Evolutionary conservation across 92 coral and sea anemone species (phyloP), one percentile per base, ranked within the genome.

Genomic region (Epizoanthus ramosus): DNA sequence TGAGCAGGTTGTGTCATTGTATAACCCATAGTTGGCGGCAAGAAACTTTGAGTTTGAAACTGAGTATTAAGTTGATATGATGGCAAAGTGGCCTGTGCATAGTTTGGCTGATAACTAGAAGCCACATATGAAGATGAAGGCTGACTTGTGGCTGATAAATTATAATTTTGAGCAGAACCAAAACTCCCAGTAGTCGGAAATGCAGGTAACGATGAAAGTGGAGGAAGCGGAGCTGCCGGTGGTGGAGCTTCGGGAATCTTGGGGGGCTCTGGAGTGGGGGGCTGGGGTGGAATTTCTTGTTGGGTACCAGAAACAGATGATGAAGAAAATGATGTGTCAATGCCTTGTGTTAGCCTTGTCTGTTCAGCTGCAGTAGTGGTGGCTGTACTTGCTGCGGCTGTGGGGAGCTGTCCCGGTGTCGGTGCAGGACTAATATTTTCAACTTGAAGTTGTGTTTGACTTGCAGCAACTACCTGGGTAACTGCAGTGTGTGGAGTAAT

Each of bases 341-440:
- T 88, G 18, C 92, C 81, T 83, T 86, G 89, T 12, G 84, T 60
- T 73, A 86, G 79, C 83, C 87, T 89, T 17, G 89, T 84, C 10
- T 90, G 88, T 4, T 93, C 97, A n/a, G 83, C 35, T 25, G 89
- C 16, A 19, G 79, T 63, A 6, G 80, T 25, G 21, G 57, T 56
- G 63, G 63, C 12, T 21, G 87, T 28, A 10, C 87, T 37, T 80
- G 87, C 79, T 66, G 83, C 61, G 67, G 84, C 24, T 41, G 71
- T 57, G 25, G 84, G 83, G 39, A 71, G 79, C 80, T 84, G 83
- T n/a, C 86, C 68, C 6, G 97, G 89, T 10, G 92, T 86, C 17
- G 93, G 90, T 15, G 94, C 99, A 16, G 99, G 99, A 67, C 99
- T 96, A 79, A 96, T 90, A 68, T 96, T 96, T 73, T 96, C 99